A percentile compares a stretch with the other conserved stretches of the same genome.
These are phyloP conservation scores for Candoia aspera DNA, from an alignment of 2,113 vertebrate genomes.

Conservation along the genomic window DNA sequence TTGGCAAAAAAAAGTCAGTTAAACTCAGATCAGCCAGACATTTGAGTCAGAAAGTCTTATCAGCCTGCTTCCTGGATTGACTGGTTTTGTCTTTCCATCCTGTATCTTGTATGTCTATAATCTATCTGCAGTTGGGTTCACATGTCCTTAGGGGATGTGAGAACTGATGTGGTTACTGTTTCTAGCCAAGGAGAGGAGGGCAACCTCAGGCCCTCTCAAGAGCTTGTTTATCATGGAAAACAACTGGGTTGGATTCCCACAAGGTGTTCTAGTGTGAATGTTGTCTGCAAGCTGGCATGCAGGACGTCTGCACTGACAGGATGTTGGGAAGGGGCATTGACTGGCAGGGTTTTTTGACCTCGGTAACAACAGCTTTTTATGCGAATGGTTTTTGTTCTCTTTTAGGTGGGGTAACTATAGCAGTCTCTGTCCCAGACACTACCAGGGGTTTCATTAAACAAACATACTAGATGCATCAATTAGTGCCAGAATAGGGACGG, in stretches of 20 bases:
- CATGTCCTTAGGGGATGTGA: background rate
- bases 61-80: background rate
- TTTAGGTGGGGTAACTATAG: background rate
- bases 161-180: conserved; percentile 26
- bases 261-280: too few relatives aligned
- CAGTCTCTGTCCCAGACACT: background rate
- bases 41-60: background rate
- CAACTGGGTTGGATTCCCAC: background rate
- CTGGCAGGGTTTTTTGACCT: background rate
- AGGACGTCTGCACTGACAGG: background rate
- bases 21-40: background rate
- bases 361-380: background rate
- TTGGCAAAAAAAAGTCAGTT: background rate
- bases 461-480: rapidly evolving
- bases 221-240: background rate
- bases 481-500: rapidly evolving
- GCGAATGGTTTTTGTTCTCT: conserved; percentile 44
- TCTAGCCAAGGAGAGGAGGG: background rate
- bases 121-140: background rate
- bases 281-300: background rate
- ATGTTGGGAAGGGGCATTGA: background rate
- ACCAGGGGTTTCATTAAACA: conserved; percentile 19
- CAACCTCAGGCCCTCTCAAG: background rate
- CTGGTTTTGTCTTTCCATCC: background rate
- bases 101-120: background rate